Conservation (phyloP, 2,113 vertebrate genomes). For the Callaeas wilsoni region DNA sequence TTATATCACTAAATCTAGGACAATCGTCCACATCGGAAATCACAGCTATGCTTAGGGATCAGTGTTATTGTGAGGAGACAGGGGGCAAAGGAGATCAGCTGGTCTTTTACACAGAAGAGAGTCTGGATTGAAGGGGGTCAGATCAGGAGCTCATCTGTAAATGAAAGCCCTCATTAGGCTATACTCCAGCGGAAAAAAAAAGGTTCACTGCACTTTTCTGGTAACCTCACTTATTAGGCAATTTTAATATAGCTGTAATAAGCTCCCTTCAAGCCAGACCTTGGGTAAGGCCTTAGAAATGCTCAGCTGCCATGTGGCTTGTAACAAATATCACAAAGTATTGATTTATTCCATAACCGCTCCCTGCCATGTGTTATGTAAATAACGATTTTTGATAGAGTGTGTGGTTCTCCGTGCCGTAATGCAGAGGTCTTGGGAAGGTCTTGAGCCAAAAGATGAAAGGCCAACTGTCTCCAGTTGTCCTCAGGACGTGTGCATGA, state of each 20-base stretch:
- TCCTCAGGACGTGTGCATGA: not conserved
- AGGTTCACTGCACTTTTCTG: not conserved
- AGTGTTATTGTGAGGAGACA: not conserved
- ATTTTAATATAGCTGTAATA: conserved; percentile 33
- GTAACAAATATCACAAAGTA: conserved; percentile 46
- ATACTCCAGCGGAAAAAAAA: not conserved
- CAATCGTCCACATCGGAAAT: not conserved
- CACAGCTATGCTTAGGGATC: not conserved
- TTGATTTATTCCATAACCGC: conserved; percentile 49
- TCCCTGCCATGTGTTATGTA: conserved; percentile 48
- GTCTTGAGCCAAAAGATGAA: conserved; percentile 48
- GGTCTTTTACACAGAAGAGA: not conserved
- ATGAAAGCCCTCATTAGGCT: not conserved
- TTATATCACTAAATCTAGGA: not conserved
- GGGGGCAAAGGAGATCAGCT: not conserved
- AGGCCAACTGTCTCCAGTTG: conserved; percentile 24
- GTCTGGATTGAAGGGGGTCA: not conserved
- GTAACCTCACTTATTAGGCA: conserved; percentile 6
- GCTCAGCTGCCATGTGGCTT: conserved; percentile 48
- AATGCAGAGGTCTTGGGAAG: conserved; percentile 33
- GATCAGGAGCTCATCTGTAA: not conserved
- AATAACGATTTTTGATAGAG: not conserved
- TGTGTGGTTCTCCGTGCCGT: not conserved
- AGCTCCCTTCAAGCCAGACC: conserved; percentile 20
- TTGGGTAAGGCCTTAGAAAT: conserved; percentile 33